phyloP scores from a whole-genome alignment of 2,797 vertebrate species.

The Acipenser oxyrinchus region DNA sequence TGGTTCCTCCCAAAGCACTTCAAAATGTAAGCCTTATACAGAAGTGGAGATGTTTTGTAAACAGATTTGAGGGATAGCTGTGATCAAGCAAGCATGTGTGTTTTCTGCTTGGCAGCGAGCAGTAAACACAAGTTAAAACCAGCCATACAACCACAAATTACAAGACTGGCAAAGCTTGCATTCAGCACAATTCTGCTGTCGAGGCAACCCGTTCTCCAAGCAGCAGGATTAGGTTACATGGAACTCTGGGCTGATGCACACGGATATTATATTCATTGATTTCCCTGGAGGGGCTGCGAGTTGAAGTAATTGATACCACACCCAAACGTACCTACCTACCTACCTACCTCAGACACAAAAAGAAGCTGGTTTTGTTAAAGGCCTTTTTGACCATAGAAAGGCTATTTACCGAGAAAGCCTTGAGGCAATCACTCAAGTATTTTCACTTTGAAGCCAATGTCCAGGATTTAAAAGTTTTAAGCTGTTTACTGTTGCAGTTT shows the following conservation, averaged over 20 bases:
- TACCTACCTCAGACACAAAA: neutral
- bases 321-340: neutral
- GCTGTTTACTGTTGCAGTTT: no score
- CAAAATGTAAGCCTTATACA: neutral
- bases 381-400: neutral
- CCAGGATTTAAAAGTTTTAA: no score
- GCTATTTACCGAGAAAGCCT: neutral
- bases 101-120: conserved; percentile 7
- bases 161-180: neutral
- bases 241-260: neutral
- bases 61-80: neutral
- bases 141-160: neutral
- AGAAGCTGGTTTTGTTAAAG: conserved; percentile 3
- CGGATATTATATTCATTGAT: conserved; percentile 9
- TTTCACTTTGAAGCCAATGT: no score
- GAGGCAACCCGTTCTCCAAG: neutral
- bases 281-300: conserved; percentile 7
- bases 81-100: conserved; percentile 5
- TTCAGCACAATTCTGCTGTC: neutral
- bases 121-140: neutral
- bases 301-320: conserved; percentile 7
- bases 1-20: neutral
- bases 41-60: neutral
- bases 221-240: conserved; percentile 9
- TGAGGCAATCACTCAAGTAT: neutral